Evolutionary conservation across 2,888 invertebrate genomes (phyloP), one percentile per base, ranked within the genome.

Genomic region (Pachycephus smyrnensis): DNA sequence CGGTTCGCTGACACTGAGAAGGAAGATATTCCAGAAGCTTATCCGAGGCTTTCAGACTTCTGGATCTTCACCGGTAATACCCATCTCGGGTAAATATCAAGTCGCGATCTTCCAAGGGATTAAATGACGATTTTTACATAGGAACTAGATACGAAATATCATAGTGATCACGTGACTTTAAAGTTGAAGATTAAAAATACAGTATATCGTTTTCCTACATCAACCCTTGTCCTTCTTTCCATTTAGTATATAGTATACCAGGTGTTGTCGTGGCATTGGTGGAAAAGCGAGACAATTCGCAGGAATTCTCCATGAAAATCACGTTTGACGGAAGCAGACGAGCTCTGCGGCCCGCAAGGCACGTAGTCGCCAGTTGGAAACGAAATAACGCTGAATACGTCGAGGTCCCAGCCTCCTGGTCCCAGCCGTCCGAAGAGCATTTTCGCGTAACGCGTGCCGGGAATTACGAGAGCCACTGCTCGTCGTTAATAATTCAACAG

Each of bases 401-500:
- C 71, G 71, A 30, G 71, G 30, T 15, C 15, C 32, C 11, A 71
- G 31, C 35, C 30, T 3, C 11, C 31, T 55, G 55, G 23, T 55
- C 2, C 23, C 55, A 23, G 55, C 55, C 55, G 55, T 55, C 55
- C 71, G 71, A 33, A 71, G 31, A 71, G 71, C 71, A 71, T 71
- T 71, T 71, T 71, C 71, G 74, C 33, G 74, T 74, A 32, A 74
- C 36, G 74, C 74, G 33, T 74, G 33, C 15, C 9, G 30, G 36
- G 74, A 71, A 71, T 71, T 71, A 71, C 31, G 33, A 35, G 71
- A 35, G 71, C 71, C 71, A 71, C 12, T 33, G 71, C 31, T 11
- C 23, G 33, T 71, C 35, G 71, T 71, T 71, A 35, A 71, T 71
- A 71, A 71, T 71, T 71, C 71, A 71, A 3, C 31, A 71, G 31